These are phyloP conservation scores for Archegozetes longisetosus DNA, from an alignment of 1,140 invertebrate genomes.

Conservation along the genomic window DNA sequence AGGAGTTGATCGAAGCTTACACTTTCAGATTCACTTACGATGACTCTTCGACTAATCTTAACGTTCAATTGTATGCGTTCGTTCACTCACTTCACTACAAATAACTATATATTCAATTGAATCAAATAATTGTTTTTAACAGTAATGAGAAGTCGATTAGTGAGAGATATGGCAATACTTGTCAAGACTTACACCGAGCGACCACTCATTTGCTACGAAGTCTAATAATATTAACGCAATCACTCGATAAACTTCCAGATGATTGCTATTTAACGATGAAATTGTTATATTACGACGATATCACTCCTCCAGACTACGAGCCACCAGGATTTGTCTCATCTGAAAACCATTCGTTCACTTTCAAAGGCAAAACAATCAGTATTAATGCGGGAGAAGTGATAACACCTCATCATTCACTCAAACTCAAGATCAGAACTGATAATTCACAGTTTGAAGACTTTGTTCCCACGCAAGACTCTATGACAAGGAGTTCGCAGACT, in stretches of 20 bases:
- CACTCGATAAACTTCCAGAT: neutral
- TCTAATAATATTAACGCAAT: neutral
- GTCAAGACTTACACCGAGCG: neutral
- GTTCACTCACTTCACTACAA: too few relatives aligned
- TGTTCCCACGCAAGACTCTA: neutral
- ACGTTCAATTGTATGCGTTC: neutral
- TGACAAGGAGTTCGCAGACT: neutral
- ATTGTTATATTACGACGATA: conserved; percentile 1
- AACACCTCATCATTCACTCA: neutral
- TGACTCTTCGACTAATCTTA: neutral
- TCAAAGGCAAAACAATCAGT: neutral
- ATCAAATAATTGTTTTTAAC: too few relatives aligned
- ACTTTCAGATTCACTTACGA: neutral
- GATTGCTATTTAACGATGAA: neutral
- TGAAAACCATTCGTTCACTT: neutral
- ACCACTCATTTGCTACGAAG: neutral
- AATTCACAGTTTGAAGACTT: neutral
- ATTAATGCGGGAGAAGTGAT: neutral
- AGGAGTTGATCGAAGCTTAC: neutral
- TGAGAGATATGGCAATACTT: neutral
- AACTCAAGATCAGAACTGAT: neutral
- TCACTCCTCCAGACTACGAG: neutral
- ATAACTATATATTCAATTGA: too few relatives aligned
- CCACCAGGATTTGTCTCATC: neutral
- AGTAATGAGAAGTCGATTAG: neutral